Conservation (phyloP, 1,140 invertebrate species). For the Ericerus pela region DNA sequence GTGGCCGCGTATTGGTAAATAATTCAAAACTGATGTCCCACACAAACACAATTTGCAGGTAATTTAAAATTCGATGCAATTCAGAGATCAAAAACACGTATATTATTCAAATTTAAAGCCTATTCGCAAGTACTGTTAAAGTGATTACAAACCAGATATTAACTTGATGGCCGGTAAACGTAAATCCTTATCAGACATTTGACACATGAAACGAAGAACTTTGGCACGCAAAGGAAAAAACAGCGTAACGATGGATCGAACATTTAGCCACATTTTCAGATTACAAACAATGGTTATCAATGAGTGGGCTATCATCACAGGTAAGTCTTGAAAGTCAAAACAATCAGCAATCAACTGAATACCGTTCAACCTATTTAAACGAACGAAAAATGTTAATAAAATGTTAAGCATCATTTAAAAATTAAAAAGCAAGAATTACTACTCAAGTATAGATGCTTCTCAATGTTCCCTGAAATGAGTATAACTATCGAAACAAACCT, state of each 20-base stretch:
- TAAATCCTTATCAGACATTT: constrained; percentile 77
- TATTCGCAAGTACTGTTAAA: too few species aligned
- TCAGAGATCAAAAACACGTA: too few species aligned
- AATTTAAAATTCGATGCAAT: too few species aligned
- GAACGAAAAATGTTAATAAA: constrained; percentile 36
- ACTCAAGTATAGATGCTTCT: not conserved
- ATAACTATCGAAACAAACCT: constrained; percentile 26
- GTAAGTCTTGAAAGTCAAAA: constrained; percentile 61
- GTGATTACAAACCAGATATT: constrained; percentile 86
- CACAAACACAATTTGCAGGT: too few species aligned
- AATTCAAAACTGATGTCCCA: too few species aligned
- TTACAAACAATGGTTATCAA: constrained; percentile 81
- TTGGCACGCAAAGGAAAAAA: constrained; percentile 71
- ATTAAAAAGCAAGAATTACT: not conserved
- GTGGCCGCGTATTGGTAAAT: too few species aligned
- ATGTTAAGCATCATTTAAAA: not conserved
- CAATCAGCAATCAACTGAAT: constrained; percentile 68
- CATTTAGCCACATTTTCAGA: constrained; percentile 88
- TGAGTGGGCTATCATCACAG: constrained; percentile 73
- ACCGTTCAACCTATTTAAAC: constrained; percentile 77
- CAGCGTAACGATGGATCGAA: constrained; percentile 68
- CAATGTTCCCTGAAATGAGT: not conserved
- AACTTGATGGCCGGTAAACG: constrained; percentile 68
- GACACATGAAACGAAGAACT: constrained; percentile 84
- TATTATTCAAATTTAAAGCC: too few species aligned